Conservation (phyloP, 2,888 invertebrate genomes). For the Crematogaster levior region DNA sequence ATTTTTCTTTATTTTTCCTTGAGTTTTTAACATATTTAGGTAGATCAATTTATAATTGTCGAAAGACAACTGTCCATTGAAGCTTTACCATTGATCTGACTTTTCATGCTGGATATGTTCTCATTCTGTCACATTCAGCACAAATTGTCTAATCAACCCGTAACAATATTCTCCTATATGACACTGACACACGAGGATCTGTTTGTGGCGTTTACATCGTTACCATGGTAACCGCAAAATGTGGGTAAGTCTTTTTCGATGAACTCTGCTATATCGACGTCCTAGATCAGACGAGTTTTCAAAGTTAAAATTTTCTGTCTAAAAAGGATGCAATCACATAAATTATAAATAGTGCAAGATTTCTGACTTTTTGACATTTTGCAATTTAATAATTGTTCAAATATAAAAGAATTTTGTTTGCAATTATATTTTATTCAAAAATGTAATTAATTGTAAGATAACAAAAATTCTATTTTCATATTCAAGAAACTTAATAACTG, state of each 20-base stretch:
- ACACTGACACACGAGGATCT: conserved; percentile 14
- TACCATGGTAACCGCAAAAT: conserved; percentile 21
- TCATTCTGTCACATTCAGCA: conserved; percentile 87
- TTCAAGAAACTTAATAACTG: too few species aligned
- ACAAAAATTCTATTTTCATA: too few species aligned
- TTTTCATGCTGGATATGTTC: conserved; percentile 96
- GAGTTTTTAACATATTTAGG: background rate
- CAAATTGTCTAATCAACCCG: conserved; percentile 7
- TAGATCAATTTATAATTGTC: conserved; percentile 9
- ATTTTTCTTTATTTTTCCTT: too few species aligned
- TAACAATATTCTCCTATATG: conserved; percentile 14
- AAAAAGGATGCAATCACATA: too few species aligned
- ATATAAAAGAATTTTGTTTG: too few species aligned
- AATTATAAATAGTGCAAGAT: too few species aligned
- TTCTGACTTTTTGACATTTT: too few species aligned
- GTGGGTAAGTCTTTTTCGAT: background rate
- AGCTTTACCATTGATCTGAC: conserved; percentile 94
- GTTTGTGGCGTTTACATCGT: conserved; percentile 16
- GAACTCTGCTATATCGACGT: background rate
- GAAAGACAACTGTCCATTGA: background rate
- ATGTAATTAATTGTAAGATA: too few species aligned
- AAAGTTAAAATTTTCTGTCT: too few species aligned
- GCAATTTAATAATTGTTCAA: too few species aligned
- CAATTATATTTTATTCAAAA: too few species aligned
- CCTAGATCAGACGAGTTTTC: too few species aligned